phyloP scores from a whole-genome alignment of 2,888 invertebrate genomes.

The Sesia bembeciformis region DNA sequence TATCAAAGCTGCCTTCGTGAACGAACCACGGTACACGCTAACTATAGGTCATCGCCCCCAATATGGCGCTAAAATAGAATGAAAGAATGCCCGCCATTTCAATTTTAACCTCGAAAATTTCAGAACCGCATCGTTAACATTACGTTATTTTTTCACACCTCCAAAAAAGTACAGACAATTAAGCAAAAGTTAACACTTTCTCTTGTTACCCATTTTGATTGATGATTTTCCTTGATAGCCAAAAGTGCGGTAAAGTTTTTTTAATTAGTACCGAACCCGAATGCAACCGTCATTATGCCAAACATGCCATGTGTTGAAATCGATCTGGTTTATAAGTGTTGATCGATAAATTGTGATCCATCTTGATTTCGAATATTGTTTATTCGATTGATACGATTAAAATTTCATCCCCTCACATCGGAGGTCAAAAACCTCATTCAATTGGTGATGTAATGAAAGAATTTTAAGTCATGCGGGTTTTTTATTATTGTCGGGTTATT shows the following conservation, averaged over 20 bases:
- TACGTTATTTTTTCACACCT: constrained; percentile 6
- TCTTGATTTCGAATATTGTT: constrained; percentile 17
- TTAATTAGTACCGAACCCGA: too few species aligned
- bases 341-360: neutral
- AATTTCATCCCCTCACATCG: constrained; percentile 36
- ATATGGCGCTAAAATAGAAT: constrained; percentile 70
- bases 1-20: constrained; percentile 26
- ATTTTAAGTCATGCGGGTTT: constrained; percentile 52
- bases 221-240: too few species aligned
- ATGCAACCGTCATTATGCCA: too few species aligned
- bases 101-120: constrained; percentile 63
- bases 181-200: neutral
- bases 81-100: constrained; percentile 66
- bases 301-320: too few species aligned
- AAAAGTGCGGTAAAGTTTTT: too few species aligned
- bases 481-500: constrained; percentile 16
- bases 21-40: constrained; percentile 30
- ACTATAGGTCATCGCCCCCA: constrained; percentile 53
- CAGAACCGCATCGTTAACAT: constrained; percentile 32
- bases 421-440: constrained; percentile 53
- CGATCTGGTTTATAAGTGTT: too few species aligned
- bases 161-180: neutral
- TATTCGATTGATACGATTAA: constrained; percentile 42
- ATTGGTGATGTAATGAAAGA: constrained; percentile 45
- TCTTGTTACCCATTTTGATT: neutral